phyloP scores from a whole-genome alignment of 2,888 invertebrate genomes.

The Dynastes tityus region DNA sequence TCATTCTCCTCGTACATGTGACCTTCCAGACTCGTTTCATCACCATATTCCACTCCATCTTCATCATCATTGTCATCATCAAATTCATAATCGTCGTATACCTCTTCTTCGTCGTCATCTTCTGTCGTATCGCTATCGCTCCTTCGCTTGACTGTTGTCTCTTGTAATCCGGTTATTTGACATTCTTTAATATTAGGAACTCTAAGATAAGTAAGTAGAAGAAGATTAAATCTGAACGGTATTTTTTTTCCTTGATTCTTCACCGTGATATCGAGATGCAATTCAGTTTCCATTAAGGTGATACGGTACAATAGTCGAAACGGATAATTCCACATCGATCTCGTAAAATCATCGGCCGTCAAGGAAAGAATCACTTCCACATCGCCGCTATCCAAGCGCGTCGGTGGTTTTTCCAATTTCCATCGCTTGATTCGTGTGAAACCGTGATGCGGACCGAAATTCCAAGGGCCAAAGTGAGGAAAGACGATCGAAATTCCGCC shows the following conservation, averaged over 20 bases:
- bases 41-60: too few relatives aligned
- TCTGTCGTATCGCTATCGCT: slow-evolving; percentile 11
- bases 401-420: slow-evolving; percentile 55
- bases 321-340: slow-evolving; percentile 55
- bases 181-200: slow-evolving; percentile 45
- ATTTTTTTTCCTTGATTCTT: slow-evolving; percentile 30
- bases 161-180: slow-evolving; percentile 46
- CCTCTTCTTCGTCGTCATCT: background rate
- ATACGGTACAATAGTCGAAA: slow-evolving; percentile 54
- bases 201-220: slow-evolving; percentile 45
- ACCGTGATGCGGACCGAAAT: slow-evolving; percentile 57
- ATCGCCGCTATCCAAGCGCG: slow-evolving; percentile 50
- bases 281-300: slow-evolving; percentile 50
- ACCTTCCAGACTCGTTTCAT: too few relatives aligned
- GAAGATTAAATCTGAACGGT: slow-evolving; percentile 35
- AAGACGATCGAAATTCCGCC: slow-evolving; percentile 58
- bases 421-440: slow-evolving; percentile 56
- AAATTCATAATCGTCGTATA: background rate
- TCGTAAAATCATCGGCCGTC: slow-evolving; percentile 50
- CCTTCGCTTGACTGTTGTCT: background rate
- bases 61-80: too few relatives aligned
- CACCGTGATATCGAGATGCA: slow-evolving; percentile 47
- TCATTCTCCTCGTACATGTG: too few relatives aligned
- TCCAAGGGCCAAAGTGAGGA: slow-evolving; percentile 56
- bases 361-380: slow-evolving; percentile 50